Conservation (phyloP, 2,888 invertebrate genomes). For the Helobdella robusta region DNA sequence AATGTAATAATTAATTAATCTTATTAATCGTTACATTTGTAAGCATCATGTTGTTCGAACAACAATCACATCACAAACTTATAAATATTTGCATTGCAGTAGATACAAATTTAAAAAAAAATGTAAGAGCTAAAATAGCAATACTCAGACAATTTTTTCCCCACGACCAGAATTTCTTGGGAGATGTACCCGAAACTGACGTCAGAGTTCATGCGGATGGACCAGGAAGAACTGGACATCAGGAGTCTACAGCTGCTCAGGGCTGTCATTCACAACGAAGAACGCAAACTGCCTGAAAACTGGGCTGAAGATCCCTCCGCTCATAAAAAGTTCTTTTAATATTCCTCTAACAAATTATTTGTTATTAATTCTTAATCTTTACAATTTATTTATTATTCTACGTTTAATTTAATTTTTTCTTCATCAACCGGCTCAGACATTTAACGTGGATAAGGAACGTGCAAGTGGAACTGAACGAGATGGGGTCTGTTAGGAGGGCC, state of each 20-base stretch:
- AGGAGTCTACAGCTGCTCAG: slow-evolving; percentile 47
- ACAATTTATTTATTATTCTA: background rate
- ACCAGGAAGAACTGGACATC: slow-evolving; percentile 48
- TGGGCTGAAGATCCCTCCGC: slow-evolving; percentile 39
- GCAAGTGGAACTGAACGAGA: slow-evolving; percentile 42
- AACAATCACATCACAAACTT: background rate
- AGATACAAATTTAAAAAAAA: background rate
- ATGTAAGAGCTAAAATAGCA: background rate
- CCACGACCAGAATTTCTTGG: slow-evolving; percentile 34
- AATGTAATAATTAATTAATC: too few relatives aligned
- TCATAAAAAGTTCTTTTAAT: slow-evolving; percentile 23
- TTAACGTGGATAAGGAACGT: slow-evolving; percentile 40
- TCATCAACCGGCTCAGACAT: slow-evolving; percentile 35
- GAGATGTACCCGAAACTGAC: slow-evolving; percentile 28
- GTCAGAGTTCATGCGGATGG: slow-evolving; percentile 37
- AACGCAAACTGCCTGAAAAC: slow-evolving; percentile 43
- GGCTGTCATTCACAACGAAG: slow-evolving; percentile 48
- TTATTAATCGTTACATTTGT: too few relatives aligned
- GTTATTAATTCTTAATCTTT: slow-evolving; percentile 4
- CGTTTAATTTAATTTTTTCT: background rate
- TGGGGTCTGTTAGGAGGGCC: slow-evolving; percentile 43
- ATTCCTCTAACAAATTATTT: background rate
- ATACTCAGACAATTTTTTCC: too few relatives aligned
- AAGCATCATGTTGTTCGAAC: too few relatives aligned
- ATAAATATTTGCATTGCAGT: background rate